These are phyloP conservation scores for Mesoligia furuncula DNA, from an alignment of 2,888 invertebrate genomes.

Conservation along the genomic window DNA sequence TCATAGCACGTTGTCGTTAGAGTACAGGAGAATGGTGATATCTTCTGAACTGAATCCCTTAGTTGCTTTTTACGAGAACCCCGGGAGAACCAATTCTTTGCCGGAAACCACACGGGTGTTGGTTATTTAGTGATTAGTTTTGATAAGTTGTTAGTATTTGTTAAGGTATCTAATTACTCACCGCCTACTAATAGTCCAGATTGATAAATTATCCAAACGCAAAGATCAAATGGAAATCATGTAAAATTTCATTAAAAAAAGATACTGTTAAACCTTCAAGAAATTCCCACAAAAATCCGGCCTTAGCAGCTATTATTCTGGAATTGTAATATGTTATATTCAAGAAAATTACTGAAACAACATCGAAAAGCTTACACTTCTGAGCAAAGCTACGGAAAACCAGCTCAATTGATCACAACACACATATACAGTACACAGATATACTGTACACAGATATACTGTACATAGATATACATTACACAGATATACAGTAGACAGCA, in stretches of 20 bases:
- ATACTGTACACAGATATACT: not conserved
- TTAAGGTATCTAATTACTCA: not conserved
- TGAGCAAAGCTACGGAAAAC: not conserved
- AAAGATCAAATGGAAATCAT: not conserved
- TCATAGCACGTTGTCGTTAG: not conserved
- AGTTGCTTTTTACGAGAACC: conserved; percentile 56
- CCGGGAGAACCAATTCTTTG: conserved; percentile 26
- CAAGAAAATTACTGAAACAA: conserved; percentile 6
- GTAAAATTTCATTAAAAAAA: not conserved
- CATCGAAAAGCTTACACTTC: not conserved
- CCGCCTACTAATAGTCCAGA: not conserved
- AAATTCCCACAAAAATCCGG: conserved; percentile 11
- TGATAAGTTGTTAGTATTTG: not conserved
- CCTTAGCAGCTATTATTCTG: not conserved
- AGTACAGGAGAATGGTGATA: not conserved
- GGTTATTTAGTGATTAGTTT: not conserved
- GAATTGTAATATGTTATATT: not conserved
- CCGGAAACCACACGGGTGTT: conserved; percentile 44
- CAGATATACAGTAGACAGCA: not conserved
- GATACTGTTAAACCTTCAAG: not conserved
- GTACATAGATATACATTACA: not conserved
- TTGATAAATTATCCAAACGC: not conserved
- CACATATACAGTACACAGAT: not conserved
- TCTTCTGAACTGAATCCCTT: conserved; percentile 23
- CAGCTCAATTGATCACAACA: not conserved